Percentiles rank a stretch among this genome's conserved stretches.
These are phyloP conservation scores for Urosaurus nigricauda DNA, from an alignment of 2,797 vertebrate species.

Conservation along the genomic window DNA sequence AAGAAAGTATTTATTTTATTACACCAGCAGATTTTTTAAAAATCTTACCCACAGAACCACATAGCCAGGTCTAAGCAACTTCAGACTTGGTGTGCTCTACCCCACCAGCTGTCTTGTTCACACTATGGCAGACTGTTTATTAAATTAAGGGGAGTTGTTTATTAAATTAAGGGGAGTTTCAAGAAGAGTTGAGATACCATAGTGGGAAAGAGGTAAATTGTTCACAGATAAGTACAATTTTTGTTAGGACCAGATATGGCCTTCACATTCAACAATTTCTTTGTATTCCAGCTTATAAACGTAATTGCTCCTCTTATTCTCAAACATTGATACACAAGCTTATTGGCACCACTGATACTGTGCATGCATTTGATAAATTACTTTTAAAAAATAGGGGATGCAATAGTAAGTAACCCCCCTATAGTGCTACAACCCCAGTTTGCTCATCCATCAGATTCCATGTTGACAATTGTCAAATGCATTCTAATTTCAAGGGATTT, in stretches of 20 bases:
- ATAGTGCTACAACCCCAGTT: neutral
- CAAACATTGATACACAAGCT: slow-evolving; percentile 59
- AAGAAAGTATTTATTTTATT: slow-evolving; percentile 12
- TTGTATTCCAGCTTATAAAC: neutral
- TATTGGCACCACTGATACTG: slow-evolving; percentile 52
- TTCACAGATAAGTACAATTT: neutral
- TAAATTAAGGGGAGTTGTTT: neutral
- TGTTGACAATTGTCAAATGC: slow-evolving; percentile 50
- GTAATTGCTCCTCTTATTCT: slow-evolving; percentile 33
- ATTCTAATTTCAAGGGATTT: slow-evolving; percentile 2
- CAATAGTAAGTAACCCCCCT: slow-evolving; percentile 37
- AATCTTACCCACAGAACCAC: neutral
- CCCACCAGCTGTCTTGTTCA: neutral
- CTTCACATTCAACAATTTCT: neutral
- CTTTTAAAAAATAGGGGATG: slow-evolving; percentile 46
- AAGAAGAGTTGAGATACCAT: neutral
- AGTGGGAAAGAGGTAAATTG: neutral
- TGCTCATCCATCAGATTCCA: neutral
- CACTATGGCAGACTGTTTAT: neutral
- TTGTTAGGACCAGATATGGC: neutral
- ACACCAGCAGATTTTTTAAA: neutral
- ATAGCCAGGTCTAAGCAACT: neutral
- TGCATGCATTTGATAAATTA: slow-evolving; percentile 61
- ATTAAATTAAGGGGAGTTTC: neutral
- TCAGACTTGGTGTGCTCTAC: neutral